Percentiles rank a stretch among this genome's conserved stretches.
Evolutionary conservation across 2,797 vertebrate species (phyloP).

Genomic region (Ammospiza maritima): DNA sequence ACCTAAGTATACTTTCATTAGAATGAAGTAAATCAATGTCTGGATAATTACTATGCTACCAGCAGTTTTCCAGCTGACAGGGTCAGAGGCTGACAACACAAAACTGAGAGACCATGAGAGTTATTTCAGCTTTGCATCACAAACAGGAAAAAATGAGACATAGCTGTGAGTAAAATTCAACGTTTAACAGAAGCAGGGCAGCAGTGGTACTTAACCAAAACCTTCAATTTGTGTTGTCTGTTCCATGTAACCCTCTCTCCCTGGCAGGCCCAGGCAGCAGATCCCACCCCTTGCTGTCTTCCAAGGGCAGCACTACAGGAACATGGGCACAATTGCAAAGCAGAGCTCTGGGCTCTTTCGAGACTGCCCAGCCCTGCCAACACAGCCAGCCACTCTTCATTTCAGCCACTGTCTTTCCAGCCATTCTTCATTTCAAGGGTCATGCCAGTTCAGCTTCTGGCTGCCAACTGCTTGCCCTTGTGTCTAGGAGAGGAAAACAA

Average conservation of each 20-base stretch:
- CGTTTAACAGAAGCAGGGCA: not conserved
- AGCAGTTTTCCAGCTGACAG: not conserved
- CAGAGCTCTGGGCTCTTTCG: not conserved
- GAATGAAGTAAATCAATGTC: not conserved
- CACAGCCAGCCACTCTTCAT: not conserved
- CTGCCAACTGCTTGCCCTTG: not conserved
- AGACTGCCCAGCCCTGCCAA: not conserved
- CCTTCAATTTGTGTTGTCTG: not conserved
- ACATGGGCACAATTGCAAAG: rapidly evolving
- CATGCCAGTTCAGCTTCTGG: not conserved
- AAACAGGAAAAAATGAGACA: not conserved
- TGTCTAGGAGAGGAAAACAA: not conserved
- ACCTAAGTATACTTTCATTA: not conserved
- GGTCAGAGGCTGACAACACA: not conserved
- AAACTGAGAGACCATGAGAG: not conserved
- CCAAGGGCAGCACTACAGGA: no score
- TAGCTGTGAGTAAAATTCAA: not conserved
- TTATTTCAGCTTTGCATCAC: not conserved
- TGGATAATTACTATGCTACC: not conserved
- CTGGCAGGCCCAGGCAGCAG: rapidly evolving
- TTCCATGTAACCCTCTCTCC: not conserved
- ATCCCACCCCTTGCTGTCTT: not conserved
- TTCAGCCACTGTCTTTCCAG: not conserved
- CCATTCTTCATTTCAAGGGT: not conserved
- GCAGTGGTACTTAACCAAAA: not conserved